Base-by-base conservation (phyloP, 37 sponge, comb jelly and placozoan genomes). In the Cladorhizidae sp. region DNA sequence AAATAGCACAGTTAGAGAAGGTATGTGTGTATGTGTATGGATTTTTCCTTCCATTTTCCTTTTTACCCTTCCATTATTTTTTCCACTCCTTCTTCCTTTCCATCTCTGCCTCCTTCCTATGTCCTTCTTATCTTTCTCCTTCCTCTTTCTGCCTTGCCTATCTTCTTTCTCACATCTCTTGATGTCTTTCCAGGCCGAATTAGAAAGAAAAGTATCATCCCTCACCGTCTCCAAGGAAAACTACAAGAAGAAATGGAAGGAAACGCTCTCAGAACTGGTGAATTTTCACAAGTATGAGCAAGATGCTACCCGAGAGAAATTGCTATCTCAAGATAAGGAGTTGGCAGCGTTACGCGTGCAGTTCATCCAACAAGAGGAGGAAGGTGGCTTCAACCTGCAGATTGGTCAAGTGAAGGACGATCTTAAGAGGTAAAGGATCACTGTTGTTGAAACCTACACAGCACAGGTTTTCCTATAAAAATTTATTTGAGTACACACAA, bases 211-310 rank as follows among this genome's bases (percentile, higher is more conserved):
- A 74, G 73, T 96, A 25, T 40, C 73, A 2, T 58, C 92, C 12
- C 59, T 85, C 31, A 38, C 73, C 22, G 83, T 86, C 39, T 87
- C 96, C 3, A 95, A 96, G 50, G 84, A 89, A 43, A 96, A 98
- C 79, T 98, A 98, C 88, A 93, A 96, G 75, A 91, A 98, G 32
- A 90, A 96, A 75, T 98, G 99, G 99, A 86, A 80, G 49, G 78
- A 86, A 49, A 90, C 97, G 18, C 75, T 98, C 56, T 73, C 76
- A 39, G 97, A 96, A 49, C 76, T 98, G 22, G 90, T 95, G 39
- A 35, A 72, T 28, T 36, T 40, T n/a, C 79, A 87, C 35, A 92
- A 96, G 70, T 58, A 63, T 59, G 97, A 96, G 67, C 93, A 88
- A 67, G 75, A 67, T 12, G 68, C 70, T 15, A 75, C 84, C n/a